Evolutionary conservation across 2,888 invertebrate species (phyloP).

Genomic region (Sesia bembeciformis): DNA sequence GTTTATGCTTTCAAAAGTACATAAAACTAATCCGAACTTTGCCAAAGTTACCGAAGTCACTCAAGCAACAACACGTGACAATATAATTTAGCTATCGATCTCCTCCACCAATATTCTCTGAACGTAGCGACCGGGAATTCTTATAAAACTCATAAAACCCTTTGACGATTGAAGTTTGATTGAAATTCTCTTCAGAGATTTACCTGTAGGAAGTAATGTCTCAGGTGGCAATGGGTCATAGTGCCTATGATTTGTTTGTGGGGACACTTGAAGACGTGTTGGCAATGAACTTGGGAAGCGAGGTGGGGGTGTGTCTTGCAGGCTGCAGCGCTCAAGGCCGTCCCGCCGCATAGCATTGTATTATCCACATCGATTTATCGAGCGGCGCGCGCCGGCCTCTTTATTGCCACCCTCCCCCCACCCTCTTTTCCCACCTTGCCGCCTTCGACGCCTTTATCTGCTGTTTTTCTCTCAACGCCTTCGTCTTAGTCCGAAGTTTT

Average conservation of each 20-base stretch:
- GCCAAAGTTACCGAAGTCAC: conserved; percentile 1
- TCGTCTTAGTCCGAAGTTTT: neutral
- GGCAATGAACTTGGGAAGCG: conserved; percentile 66
- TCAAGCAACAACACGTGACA: neutral
- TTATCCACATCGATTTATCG: conserved; percentile 68
- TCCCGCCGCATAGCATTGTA: conserved; percentile 56
- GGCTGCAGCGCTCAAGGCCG: conserved; percentile 63
- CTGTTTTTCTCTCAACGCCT: conserved; percentile 6
- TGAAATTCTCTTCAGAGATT: too few relatives aligned
- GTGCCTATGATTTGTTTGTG: neutral
- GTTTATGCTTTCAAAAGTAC: conserved; percentile 15
- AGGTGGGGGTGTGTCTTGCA: conserved; percentile 67
- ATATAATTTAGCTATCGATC: neutral
- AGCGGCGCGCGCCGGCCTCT: conserved; percentile 66
- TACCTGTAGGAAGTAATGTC: neutral
- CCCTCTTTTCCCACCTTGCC: conserved; percentile 21
- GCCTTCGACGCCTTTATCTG: conserved; percentile 19
- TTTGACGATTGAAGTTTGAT: neutral
- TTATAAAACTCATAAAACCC: neutral
- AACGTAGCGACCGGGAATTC: neutral
- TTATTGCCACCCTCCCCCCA: conserved; percentile 20
- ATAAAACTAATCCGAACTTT: conserved; percentile 23
- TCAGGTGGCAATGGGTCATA: neutral
- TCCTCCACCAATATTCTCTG: neutral
- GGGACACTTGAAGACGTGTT: conserved; percentile 18